Conservation (phyloP, 2,797 vertebrate species). For the Rhabdomys pumilio region DNA sequence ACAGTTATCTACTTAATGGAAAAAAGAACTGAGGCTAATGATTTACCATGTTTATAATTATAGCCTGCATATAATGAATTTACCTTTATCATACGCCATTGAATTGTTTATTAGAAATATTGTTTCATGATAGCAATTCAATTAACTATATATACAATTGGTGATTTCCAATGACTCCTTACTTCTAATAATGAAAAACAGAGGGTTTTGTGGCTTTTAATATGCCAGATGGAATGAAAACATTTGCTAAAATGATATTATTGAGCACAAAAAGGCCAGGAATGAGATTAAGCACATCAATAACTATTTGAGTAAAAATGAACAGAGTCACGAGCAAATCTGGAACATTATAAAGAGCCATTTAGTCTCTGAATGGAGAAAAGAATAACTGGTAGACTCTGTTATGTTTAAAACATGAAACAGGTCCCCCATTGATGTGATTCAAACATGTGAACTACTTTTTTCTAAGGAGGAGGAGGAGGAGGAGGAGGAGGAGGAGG, state of each 20-base stretch:
- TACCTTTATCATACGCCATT: conserved; percentile 67
- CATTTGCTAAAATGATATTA: not conserved
- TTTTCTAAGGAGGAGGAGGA: not conserved
- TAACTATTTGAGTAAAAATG: conserved; percentile 32
- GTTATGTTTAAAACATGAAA: not conserved
- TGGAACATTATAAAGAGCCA: not conserved
- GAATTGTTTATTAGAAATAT: conserved; percentile 81
- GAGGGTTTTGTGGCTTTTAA: conserved; percentile 34
- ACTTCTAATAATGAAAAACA: conserved; percentile 66
- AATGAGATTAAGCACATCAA: not conserved
- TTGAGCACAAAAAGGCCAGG: conserved; percentile 35
- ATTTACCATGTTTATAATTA: conserved; percentile 79
- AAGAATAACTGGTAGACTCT: not conserved
- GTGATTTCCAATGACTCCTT: conserved; percentile 66
- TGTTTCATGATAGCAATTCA: conserved; percentile 78
- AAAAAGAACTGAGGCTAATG: conserved; percentile 49
- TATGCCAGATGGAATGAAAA: conserved; percentile 17
- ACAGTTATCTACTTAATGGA: conserved; percentile 63
- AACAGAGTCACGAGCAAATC: not conserved
- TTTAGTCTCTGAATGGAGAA: not conserved
- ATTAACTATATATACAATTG: conserved; percentile 69
- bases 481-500: too few relatives aligned
- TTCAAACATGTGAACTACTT: not conserved
- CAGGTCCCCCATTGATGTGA: not conserved
- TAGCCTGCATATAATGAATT: conserved; percentile 73